Percentiles rank a stretch among this genome's conserved stretches.
phyloP scores from a whole-genome alignment of 2,888 invertebrate genomes.

The Pherbina coryleti region DNA sequence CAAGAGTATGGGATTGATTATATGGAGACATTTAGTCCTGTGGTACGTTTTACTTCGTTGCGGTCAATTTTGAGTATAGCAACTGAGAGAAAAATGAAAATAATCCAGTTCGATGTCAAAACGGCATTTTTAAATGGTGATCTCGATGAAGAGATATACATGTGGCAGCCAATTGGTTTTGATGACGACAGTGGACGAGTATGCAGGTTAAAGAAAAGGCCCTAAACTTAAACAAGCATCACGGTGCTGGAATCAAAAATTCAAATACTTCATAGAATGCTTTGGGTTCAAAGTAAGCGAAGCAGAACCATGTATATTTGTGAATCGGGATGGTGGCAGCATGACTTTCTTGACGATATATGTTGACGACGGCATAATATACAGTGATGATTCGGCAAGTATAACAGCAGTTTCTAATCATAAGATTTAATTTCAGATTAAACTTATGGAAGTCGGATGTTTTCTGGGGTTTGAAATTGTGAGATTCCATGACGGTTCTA shows the following conservation, averaged over 20 bases:
- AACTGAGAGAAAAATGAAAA: not conserved
- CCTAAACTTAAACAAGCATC: slow-evolving; percentile 50
- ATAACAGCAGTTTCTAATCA: slow-evolving; percentile 20
- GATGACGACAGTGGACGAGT: slow-evolving; percentile 47
- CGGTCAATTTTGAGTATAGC: slow-evolving; percentile 27
- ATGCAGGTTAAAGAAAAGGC: slow-evolving; percentile 45
- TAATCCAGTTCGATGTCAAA: not conserved
- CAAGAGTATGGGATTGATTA: slow-evolving; percentile 53
- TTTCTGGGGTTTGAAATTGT: slow-evolving; percentile 40
- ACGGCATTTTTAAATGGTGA: not conserved
- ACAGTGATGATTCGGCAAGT: slow-evolving; percentile 36
- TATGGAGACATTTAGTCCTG: slow-evolving; percentile 56
- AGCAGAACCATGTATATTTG: slow-evolving; percentile 55
- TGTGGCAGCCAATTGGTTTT: slow-evolving; percentile 43
- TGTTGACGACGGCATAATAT: slow-evolving; percentile 53
- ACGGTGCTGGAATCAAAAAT: slow-evolving; percentile 47
- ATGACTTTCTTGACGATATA: slow-evolving; percentile 51
- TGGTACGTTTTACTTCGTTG: slow-evolving; percentile 49
- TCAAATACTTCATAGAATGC: slow-evolving; percentile 45
- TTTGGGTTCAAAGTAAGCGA: slow-evolving; percentile 54
- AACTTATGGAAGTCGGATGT: slow-evolving; percentile 37
- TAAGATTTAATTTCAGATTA: slow-evolving; percentile 36
- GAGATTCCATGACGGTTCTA: too few species aligned
- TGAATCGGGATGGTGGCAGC: slow-evolving; percentile 28
- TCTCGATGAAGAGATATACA: not conserved